Base-by-base conservation (phyloP, 2,888 invertebrate species). In the Punctoribates punctum region DNA sequence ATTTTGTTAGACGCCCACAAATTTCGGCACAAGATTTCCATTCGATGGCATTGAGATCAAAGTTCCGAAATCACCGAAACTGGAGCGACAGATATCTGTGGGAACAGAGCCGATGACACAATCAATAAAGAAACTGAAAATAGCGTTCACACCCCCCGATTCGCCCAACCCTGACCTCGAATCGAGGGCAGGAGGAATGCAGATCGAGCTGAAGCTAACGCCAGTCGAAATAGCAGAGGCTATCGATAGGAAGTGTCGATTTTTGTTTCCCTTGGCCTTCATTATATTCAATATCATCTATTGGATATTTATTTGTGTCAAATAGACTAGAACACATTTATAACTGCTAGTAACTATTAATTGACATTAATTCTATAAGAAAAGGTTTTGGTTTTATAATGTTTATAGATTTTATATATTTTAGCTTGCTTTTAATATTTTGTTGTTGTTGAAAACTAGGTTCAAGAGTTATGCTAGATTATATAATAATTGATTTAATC, bases 151-250 rank as follows among this genome's bases (percentile, higher is more conserved):
- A 15, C 48, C 73, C 6, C 29, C 73, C 9, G 29, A 48, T 17
- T 51, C 73, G 51, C 73, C 48, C 38, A 73, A 51, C 15, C 65
- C 29, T 4, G 65, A 38, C 38, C 8, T 42, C 13, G 13, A 42
- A 11, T 42, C 20, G 38, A 29, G 13, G 27, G 2, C n/a, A 23
- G 9, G n/a, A 9, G 34, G 13, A 6, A 4, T 48, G 4, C 17
- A 48, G 48, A 6, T 54, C 13, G 20, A 23, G 0, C 38, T 75
- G 13, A 75, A 72, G 54, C 46, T 20, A n/a, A 75, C 78, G 4
- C 79, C 79, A 1, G 78, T 78, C 54, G 79, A 79, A 38, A 77
- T 79, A 27, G 79, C 79, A 0, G 79, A 79, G 38, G 73, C 77
- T 29, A 79, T 79, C 8, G 79, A 79, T 34, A 74, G 78, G 54